Conservation (phyloP, 2,888 invertebrate species). For the Dolichomitus sp. region DNA sequence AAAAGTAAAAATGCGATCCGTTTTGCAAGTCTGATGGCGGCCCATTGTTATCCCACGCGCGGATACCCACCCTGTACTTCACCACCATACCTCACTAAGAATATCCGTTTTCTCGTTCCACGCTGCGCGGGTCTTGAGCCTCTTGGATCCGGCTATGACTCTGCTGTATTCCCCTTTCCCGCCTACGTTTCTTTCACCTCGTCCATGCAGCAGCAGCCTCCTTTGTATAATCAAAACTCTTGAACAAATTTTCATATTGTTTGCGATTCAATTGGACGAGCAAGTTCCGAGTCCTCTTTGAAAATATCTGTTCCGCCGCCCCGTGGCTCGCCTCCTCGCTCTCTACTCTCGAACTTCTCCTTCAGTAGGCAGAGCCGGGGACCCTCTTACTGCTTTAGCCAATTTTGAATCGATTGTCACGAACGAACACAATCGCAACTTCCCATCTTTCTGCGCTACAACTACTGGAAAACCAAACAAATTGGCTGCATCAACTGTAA, state of each 20-base stretch:
- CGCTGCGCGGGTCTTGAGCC: slow-evolving; percentile 31
- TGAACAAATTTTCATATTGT: slow-evolving; percentile 85
- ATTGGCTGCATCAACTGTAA: slow-evolving; percentile 53
- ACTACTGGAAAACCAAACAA: slow-evolving; percentile 21
- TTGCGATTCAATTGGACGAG: slow-evolving; percentile 85
- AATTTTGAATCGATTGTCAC: slow-evolving; percentile 64
- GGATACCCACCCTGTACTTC: slow-evolving; percentile 21
- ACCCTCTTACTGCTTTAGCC: slow-evolving; percentile 50
- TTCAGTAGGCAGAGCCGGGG: slow-evolving; percentile 42
- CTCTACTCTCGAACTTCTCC: slow-evolving; percentile 43
- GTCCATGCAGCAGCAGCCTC: slow-evolving; percentile 70
- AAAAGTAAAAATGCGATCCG: slow-evolving; percentile 83
- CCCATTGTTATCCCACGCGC: slow-evolving; percentile 78
- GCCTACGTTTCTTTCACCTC: slow-evolving; percentile 70
- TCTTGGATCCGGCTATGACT: slow-evolving; percentile 21
- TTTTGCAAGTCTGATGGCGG: slow-evolving; percentile 84
- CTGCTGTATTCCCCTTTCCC: slow-evolving; percentile 45
- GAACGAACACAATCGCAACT: slow-evolving; percentile 59
- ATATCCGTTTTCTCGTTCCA: slow-evolving; percentile 72
- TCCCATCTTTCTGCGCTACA: slow-evolving; percentile 45
- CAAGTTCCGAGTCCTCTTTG: slow-evolving; percentile 84
- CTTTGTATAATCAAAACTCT: slow-evolving; percentile 85
- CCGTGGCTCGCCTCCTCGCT: slow-evolving; percentile 44
- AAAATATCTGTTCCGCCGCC: slow-evolving; percentile 77
- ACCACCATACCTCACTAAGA: slow-evolving; percentile 78